Conservation (phyloP, 2,888 invertebrate species). For the Drosophila stalkeri region DNA sequence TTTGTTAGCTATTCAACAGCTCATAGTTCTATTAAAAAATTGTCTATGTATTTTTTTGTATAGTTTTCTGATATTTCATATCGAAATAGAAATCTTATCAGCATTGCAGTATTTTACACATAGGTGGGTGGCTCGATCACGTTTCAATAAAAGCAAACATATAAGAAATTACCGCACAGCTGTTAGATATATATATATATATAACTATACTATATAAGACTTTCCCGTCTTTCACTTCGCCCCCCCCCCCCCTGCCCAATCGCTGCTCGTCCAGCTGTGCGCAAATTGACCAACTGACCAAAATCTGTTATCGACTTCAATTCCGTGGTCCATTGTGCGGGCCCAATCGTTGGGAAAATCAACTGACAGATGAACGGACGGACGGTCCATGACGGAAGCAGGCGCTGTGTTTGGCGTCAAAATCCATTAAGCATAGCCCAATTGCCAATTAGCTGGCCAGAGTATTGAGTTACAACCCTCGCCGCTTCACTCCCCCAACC, state of each 20-base stretch:
- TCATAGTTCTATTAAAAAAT: neutral
- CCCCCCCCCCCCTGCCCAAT: neutral
- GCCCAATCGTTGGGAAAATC: constrained; percentile 49
- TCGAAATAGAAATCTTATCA: neutral
- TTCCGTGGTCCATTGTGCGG: constrained; percentile 42
- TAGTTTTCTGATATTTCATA: neutral
- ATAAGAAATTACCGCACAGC: neutral
- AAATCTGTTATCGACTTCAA: constrained; percentile 50
- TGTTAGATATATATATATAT: neutral
- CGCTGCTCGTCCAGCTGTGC: constrained; percentile 56
- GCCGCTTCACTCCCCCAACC: neutral
- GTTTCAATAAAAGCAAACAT: neutral
- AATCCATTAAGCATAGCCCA: constrained; percentile 75
- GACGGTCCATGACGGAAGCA: constrained; percentile 57
- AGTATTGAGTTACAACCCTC: constrained; percentile 55
- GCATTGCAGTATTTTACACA: neutral
- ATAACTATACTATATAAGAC: neutral
- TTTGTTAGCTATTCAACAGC: neutral
- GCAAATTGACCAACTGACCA: constrained; percentile 65
- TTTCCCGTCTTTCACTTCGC: no score
- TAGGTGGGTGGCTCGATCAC: neutral
- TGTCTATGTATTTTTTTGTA: neutral
- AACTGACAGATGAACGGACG: neutral
- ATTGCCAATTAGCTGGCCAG: constrained; percentile 64
- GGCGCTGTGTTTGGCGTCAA: constrained; percentile 57